Evolutionary conservation across 2,113 vertebrate species (phyloP), one percentile per base, ranked within the genome.

Genomic region (Oncorhynchus clarkii): DNA sequence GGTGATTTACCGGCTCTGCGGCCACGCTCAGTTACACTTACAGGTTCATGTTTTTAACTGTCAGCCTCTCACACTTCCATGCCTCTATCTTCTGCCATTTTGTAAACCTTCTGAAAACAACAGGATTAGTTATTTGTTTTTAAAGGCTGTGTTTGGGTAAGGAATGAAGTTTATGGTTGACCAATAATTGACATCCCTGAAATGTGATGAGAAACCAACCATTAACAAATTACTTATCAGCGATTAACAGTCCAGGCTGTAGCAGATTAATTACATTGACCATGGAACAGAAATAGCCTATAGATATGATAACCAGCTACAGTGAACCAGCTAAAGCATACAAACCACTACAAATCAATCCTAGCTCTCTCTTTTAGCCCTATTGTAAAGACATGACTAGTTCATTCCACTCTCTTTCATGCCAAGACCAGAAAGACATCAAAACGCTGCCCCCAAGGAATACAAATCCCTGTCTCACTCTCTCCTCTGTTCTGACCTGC

Each of bases 351-450:
- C 81, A 79, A 65, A 3, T 51, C 75, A 78, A 2, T 65, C 75
- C 76, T 72, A n/a, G 81, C 57, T 67, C 66, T 80, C 72, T 82
- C 51, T 45, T 11, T 45, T 45, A 49, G 49, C 59, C 39, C 69
- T 83, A 83, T 80, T 59, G 76, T 84, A 87, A 86, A 67, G n/a
- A 77, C 49, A 71, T 39, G 7, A 79, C 68, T 67, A 49, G 76
- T 79, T 80, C 83, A 77, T 77, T 54, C 39, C 34, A 8, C 7
- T 39, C 78, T 80, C 83, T 79, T 77, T 83, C 78, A 89, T 78
- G 77, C 59, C 39, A 62, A 78, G 81, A 83, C 60, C 9, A 26
- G 3, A 68, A 74, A 87, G 73, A 83, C 75, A 88, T 88, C 88
- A 82, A 77, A 45, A 45, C 9, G 39, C 39, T 39, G 8, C 39